Evolutionary conservation across 2,797 vertebrate species (phyloP).

Genomic region (Notamacropus eugenii): DNA sequence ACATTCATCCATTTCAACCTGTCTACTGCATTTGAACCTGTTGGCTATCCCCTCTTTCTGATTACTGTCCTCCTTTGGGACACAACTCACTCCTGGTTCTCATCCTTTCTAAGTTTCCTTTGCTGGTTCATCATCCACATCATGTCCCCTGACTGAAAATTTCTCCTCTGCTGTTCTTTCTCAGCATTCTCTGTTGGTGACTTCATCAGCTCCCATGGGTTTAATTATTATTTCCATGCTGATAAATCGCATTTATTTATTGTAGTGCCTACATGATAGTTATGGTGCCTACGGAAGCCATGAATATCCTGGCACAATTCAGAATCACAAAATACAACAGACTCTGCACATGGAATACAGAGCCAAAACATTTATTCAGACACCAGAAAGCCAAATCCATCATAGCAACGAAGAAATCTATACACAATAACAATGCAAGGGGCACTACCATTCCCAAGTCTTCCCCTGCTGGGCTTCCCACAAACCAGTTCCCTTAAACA

Average conservation of each 20-base stretch:
- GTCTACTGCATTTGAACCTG: background rate
- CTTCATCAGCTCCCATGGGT: background rate
- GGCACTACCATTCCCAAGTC: no score
- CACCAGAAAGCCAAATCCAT: no score
- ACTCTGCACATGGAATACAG: no score
- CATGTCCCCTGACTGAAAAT: background rate
- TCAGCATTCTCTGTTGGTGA: background rate
- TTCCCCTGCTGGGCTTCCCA: no score
- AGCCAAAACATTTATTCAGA: no score
- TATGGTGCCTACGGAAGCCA: no score
- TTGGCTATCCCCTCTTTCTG: background rate
- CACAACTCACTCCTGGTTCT: background rate
- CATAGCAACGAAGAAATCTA: no score
- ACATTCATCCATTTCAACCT: background rate
- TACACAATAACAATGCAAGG: no score
- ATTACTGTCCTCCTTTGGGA: background rate
- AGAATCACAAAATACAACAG: no score
- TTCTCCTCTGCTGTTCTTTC: background rate
- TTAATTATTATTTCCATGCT: background rate
- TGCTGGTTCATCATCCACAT: background rate
- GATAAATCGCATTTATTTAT: background rate
- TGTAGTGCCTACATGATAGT: no score
- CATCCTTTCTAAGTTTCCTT: background rate
- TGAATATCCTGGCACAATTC: no score
- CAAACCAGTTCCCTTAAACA: no score